Conservation (phyloP, 2,113 vertebrate species). For the Toxostoma redivivum region DNA sequence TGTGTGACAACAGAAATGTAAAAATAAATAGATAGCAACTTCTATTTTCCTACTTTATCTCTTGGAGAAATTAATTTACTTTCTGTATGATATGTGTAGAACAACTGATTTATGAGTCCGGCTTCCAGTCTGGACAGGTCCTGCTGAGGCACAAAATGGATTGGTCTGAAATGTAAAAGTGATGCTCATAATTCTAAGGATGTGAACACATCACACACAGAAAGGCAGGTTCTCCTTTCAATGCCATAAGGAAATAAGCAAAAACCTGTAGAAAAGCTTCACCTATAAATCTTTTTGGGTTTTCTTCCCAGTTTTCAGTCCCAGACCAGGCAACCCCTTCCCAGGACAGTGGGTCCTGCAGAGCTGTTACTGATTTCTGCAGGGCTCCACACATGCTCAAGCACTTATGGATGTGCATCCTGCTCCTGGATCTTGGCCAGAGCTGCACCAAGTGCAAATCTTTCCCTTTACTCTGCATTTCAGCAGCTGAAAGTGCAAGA, state of each 20-base stretch:
- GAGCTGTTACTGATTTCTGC: background rate
- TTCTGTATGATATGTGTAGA: background rate
- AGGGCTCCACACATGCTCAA: background rate
- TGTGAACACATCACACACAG: background rate
- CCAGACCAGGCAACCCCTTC: background rate
- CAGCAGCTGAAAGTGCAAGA: background rate
- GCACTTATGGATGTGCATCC: background rate
- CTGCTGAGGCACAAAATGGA: slow-evolving; percentile 34
- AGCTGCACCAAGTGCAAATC: background rate
- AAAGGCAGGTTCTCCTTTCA: slow-evolving; percentile 4
- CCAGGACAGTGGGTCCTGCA: background rate
- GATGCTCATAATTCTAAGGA: slow-evolving; percentile 26
- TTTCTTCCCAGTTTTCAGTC: background rate
- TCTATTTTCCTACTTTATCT: background rate
- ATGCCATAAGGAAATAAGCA: background rate
- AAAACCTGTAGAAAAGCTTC: background rate
- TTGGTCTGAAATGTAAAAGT: background rate
- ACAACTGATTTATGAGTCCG: slow-evolving; percentile 37
- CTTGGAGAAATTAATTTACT: background rate
- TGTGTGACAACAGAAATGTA: background rate
- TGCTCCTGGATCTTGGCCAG: background rate
- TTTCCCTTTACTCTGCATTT: background rate
- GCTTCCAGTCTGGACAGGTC: background rate
- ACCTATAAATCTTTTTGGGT: background rate
- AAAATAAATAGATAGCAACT: background rate